Evolutionary conservation across 2,113 vertebrate species (phyloP).

Genomic region (Channa argus): DNA sequence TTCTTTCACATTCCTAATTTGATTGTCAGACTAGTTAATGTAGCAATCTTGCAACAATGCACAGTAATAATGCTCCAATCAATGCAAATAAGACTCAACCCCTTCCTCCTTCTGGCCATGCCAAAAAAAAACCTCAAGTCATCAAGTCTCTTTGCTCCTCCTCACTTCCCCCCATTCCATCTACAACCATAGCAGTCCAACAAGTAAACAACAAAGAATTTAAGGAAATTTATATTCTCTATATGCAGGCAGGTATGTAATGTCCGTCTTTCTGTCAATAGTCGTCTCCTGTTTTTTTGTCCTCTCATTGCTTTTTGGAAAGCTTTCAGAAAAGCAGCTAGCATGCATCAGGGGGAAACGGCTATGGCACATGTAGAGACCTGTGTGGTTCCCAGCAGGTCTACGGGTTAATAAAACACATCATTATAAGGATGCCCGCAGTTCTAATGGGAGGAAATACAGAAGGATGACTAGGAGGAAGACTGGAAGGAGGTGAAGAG

Average conservation of each 20-base stretch:
- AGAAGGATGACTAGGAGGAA: conserved; percentile 18
- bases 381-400: conserved; percentile 47
- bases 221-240: neutral
- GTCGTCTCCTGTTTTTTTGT: neutral
- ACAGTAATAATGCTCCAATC: conserved; percentile 76
- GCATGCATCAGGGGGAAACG: conserved; percentile 33
- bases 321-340: conserved; percentile 37
- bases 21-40: conserved; percentile 79
- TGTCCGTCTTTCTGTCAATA: neutral
- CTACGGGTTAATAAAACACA: conserved; percentile 57
- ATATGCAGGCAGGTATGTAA: neutral
- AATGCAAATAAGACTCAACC: conserved; percentile 75
- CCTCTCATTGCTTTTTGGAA: conserved; percentile 30
- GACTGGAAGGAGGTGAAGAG: conserved; percentile 34
- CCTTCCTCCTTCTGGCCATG: conserved; percentile 52
- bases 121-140: conserved; percentile 65
- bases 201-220: conserved; percentile 14
- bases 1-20: conserved; percentile 74
- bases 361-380: conserved; percentile 37
- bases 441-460: conserved; percentile 27
- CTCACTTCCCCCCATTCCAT: conserved; percentile 23
- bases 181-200: neutral
- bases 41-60: conserved; percentile 79
- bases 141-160: conserved; percentile 62
- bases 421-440: conserved; percentile 48